These are phyloP conservation scores for Meliscaeva auricollis DNA, from an alignment of 2,888 invertebrate species.

Conservation along the genomic window DNA sequence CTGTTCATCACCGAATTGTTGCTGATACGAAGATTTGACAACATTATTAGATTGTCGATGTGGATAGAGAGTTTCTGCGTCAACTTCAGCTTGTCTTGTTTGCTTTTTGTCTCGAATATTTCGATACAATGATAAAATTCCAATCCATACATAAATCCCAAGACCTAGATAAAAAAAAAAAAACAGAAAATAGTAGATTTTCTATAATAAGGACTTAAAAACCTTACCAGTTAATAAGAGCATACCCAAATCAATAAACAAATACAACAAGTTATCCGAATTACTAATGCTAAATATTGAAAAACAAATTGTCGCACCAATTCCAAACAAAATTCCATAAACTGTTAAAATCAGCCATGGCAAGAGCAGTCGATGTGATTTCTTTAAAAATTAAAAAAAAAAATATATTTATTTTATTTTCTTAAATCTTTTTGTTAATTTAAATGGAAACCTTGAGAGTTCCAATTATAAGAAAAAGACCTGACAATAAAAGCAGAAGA, in stretches of 20 bases:
- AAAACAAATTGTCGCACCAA: background rate
- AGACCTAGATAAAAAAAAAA: background rate
- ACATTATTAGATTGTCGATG: background rate
- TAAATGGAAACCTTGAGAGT: background rate
- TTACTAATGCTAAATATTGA: background rate
- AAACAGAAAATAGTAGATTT: background rate
- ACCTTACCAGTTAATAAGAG: background rate
- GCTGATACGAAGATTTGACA: background rate
- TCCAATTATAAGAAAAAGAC: background rate
- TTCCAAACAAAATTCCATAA: background rate
- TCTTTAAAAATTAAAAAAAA: background rate
- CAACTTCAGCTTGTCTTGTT: background rate
- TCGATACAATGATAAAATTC: background rate
- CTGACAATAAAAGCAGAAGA: background rate
- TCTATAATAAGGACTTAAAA: too few relatives aligned
- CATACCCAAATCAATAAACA: background rate
- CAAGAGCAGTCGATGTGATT: background rate
- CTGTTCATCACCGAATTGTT: too few relatives aligned
- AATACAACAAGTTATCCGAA: background rate
- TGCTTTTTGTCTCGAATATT: background rate
- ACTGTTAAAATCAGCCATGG: conserved; percentile 1
- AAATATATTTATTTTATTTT: background rate
- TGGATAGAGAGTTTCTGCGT: background rate
- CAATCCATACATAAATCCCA: conserved; percentile 9
- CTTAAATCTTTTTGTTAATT: background rate